Evolutionary conservation across 2,888 invertebrate genomes (phyloP).

Genomic region (Schrankia costaestrigalis): DNA sequence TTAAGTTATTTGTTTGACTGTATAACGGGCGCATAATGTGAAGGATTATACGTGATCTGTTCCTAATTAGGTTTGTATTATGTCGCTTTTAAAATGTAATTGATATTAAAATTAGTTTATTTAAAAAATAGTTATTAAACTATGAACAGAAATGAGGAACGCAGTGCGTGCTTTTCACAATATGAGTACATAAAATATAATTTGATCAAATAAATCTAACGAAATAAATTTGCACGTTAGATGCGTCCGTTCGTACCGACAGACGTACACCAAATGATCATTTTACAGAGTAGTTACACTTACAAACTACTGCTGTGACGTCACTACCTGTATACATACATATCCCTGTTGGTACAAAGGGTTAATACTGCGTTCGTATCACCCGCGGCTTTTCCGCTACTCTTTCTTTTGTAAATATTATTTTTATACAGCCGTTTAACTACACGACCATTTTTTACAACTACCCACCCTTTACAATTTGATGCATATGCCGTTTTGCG

Average conservation of each 20-base stretch:
- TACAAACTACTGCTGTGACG: conserved; percentile 25
- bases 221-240: conserved; percentile 1
- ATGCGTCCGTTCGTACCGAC: conserved; percentile 8
- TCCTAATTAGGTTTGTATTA: conserved; percentile 5
- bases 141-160: conserved; percentile 4
- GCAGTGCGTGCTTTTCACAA: conserved; percentile 1
- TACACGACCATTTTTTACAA: conserved; percentile 19
- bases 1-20: conserved; percentile 10
- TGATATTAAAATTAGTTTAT: conserved; percentile 11
- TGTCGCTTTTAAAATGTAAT: conserved; percentile 3
- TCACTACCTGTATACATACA: conserved; percentile 51
- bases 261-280: conserved; percentile 11
- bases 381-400: conserved; percentile 58
- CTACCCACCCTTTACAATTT: conserved; percentile 22
- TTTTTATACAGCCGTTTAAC: conserved; percentile 37
- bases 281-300: conserved; percentile 8
- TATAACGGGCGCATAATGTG: conserved; percentile 9
- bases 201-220: not conserved
- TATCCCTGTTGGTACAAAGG: conserved; percentile 69
- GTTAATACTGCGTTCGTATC: conserved; percentile 57
- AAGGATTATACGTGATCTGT: conserved; percentile 2
- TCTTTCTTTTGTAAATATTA: conserved; percentile 62
- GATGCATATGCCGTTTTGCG: conserved; percentile 3
- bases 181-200: conserved; percentile 1
- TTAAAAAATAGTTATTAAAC: conserved; percentile 4